phyloP scores from a whole-genome alignment of 2,113 vertebrate genomes.

The Polypterus senegalus region DNA sequence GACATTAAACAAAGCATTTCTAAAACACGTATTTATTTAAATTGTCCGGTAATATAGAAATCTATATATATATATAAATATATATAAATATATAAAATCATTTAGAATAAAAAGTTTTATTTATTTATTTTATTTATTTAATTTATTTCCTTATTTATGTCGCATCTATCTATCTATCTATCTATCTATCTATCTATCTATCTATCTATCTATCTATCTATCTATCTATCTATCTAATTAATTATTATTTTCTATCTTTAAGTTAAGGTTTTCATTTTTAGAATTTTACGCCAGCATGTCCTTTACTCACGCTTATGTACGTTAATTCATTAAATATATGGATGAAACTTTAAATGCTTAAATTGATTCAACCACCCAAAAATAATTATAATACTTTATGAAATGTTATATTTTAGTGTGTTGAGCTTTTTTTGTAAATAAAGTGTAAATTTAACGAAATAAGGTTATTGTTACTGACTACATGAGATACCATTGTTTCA shows the following conservation, averaged over 20 bases:
- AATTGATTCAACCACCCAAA: constrained; percentile 46
- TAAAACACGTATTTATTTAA: constrained; percentile 45
- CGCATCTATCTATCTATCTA: too few species aligned
- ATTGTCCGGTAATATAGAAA: constrained; percentile 44
- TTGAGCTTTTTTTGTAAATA: constrained; percentile 70
- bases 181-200: too few species aligned
- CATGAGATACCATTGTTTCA: too few species aligned
- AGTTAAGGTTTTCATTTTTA: constrained; percentile 16
- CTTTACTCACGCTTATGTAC: constrained; percentile 43
- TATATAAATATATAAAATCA: constrained; percentile 28
- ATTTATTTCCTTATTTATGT: too few species aligned
- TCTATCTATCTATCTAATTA: too few species aligned
- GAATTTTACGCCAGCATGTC: constrained; percentile 50
- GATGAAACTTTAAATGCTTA: constrained; percentile 45
- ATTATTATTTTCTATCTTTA: constrained; percentile 11
- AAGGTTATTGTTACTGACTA: too few species aligned
- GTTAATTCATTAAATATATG: constrained; percentile 42
- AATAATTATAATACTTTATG: constrained; percentile 39
- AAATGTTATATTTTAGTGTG: constrained; percentile 78
- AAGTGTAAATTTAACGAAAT: constrained; percentile 48
- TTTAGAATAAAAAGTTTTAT: too few species aligned
- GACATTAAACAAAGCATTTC: constrained; percentile 38
- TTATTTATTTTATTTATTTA: too few species aligned
- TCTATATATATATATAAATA: constrained; percentile 60
- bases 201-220: too few species aligned